Evolutionary conservation across 1,140 invertebrate genomes (phyloP).

Genomic region (Tetragonula clypearis): DNA sequence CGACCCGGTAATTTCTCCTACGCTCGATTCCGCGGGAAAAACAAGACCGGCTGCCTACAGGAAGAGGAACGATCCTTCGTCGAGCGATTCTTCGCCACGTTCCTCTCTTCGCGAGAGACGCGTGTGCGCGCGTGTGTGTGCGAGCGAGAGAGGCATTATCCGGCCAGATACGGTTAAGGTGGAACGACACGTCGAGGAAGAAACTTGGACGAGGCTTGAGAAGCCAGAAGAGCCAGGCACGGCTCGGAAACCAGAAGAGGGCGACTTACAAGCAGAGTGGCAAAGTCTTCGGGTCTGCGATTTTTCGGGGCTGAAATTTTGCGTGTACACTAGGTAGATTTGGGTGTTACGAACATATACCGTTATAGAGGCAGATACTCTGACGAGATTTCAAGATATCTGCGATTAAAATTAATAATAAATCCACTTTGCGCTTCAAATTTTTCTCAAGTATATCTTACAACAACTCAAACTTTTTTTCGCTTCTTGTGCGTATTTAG

Average conservation of each 20-base stretch:
- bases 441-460: too few species aligned
- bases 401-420: too few species aligned
- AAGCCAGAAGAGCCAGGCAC: neutral
- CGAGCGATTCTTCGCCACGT: neutral
- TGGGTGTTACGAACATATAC: too few species aligned
- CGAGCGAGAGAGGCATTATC: constrained; percentile 43
- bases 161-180: constrained; percentile 53
- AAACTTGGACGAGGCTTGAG: constrained; percentile 48
- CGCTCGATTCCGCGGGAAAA: constrained; percentile 62
- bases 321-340: too few species aligned
- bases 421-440: too few species aligned
- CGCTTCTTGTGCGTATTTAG: too few species aligned
- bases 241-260: constrained; percentile 47
- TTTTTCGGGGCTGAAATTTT: too few species aligned
- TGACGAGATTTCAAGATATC: too few species aligned
- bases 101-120: neutral
- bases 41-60: constrained; percentile 55
- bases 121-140: too few species aligned
- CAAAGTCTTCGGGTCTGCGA: too few species aligned
- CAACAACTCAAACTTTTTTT: too few species aligned
- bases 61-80: constrained; percentile 53
- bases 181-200: constrained; percentile 43
- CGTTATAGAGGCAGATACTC: too few species aligned
- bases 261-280: constrained; percentile 22
- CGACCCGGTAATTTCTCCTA: constrained; percentile 61